Conservation (phyloP, 2,113 vertebrate genomes). For the Channa maculata region DNA sequence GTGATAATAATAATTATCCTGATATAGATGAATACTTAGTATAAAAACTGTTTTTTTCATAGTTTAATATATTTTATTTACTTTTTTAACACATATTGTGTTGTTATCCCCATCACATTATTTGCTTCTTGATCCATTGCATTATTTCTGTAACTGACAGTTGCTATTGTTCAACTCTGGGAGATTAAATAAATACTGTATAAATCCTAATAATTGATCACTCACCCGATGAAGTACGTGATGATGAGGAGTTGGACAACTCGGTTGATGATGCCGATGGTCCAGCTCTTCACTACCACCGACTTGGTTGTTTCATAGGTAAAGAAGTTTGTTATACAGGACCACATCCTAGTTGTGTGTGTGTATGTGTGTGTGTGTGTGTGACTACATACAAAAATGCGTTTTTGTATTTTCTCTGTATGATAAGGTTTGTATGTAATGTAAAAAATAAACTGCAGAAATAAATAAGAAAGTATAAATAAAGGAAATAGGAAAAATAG, state of each 20-base stretch:
- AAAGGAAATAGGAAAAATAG: no score
- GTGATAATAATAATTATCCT: no score
- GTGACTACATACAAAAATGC: not conserved
- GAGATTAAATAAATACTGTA: not conserved
- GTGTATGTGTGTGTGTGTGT: not conserved
- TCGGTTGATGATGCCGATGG: slow-evolving; percentile 92
- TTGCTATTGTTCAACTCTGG: no score
- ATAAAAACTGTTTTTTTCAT: no score
- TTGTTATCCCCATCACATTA: no score
- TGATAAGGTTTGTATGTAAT: not conserved
- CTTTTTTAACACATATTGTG: no score
- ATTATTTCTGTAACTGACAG: not conserved
- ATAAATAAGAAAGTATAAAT: no score
- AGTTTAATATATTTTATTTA: no score
- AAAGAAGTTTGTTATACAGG: slow-evolving; percentile 89
- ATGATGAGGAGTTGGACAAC: slow-evolving; percentile 93
- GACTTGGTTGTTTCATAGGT: slow-evolving; percentile 96
- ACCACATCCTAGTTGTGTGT: slow-evolving; percentile 78
- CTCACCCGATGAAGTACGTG: slow-evolving; percentile 90
- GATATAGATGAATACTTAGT: no score
- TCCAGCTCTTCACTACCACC: slow-evolving; percentile 96
- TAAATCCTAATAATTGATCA: not conserved
- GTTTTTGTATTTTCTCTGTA: not conserved
- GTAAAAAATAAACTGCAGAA: not conserved
- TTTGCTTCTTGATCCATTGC: not conserved